Evolutionary conservation across 2,113 vertebrate genomes (phyloP).

Genomic region (Chionomys nivalis): DNA sequence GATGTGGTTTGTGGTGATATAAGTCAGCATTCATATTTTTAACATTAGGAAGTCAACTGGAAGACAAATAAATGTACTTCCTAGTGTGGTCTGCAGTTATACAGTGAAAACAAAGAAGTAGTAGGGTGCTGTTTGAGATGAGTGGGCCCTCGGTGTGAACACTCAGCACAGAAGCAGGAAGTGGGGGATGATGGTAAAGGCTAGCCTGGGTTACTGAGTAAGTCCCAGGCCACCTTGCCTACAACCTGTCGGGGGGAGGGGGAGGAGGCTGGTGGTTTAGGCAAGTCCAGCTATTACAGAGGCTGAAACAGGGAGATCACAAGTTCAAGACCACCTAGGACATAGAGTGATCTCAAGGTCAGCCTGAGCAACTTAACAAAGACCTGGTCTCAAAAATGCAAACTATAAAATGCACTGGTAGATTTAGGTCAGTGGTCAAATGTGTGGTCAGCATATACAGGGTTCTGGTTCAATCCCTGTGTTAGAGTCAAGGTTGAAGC

Average conservation of each 20-base stretch:
- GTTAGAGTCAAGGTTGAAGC: neutral
- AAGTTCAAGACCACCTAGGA: neutral
- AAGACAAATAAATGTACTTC: constrained; percentile 24
- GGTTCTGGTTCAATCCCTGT: neutral
- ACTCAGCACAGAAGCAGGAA: neutral
- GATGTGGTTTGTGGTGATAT: constrained; percentile 36
- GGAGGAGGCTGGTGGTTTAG: neutral
- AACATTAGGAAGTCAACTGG: constrained; percentile 45
- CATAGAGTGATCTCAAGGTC: neutral
- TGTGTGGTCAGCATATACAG: neutral
- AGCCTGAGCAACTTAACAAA: neutral
- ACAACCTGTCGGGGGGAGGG: too few relatives aligned
- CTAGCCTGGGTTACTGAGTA: neutral
- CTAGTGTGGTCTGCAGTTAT: neutral
- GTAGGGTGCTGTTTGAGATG: neutral
- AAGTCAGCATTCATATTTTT: constrained; percentile 22
- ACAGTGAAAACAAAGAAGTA: neutral
- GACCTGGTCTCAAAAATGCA: neutral
- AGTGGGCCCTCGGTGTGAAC: neutral
- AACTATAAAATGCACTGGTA: neutral
- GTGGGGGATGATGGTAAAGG: neutral
- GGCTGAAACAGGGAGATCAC: neutral
- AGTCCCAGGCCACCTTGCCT: neutral
- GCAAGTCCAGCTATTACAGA: neutral
- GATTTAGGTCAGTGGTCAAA: too few relatives aligned